Percentiles rank a stretch among this genome's conserved stretches.
Conservation (phyloP, 2,797 vertebrate species). For the Spinus olivaceus region DNA sequence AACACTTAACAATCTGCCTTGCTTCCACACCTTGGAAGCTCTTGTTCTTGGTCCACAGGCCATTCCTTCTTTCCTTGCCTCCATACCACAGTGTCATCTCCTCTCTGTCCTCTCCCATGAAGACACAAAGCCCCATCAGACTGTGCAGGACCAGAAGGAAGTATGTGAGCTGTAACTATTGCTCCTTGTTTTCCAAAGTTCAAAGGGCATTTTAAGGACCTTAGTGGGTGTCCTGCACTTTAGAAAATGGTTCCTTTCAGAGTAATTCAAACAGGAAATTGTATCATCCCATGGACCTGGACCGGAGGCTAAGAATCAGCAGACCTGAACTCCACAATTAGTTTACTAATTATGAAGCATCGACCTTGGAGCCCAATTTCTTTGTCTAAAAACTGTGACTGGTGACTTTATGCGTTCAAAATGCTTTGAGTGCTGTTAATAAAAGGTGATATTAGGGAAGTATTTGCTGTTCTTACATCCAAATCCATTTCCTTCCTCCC, state of each 20-base stretch:
- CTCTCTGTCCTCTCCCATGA: neutral
- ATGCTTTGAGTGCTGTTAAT: neutral
- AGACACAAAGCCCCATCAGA: fast-evolving
- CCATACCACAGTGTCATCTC: neutral
- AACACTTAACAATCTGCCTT: neutral
- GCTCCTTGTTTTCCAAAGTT: neutral
- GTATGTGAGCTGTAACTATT: neutral
- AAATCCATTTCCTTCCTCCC: neutral
- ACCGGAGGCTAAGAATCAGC: neutral
- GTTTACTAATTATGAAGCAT: neutral
- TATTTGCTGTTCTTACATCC: neutral
- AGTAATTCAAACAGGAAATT: neutral
- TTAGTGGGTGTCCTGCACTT: neutral
- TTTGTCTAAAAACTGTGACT: neutral
- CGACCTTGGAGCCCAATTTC: neutral
- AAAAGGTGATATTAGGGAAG: neutral
- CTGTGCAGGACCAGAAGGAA: neutral
- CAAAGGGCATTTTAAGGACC: neutral
- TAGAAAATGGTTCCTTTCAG: neutral
- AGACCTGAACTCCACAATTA: neutral
- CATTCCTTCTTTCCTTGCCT: neutral
- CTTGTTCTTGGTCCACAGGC: neutral
- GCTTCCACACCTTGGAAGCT: neutral
- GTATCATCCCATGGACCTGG: neutral
- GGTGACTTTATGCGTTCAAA: neutral